Conservation (phyloP, 2,113 vertebrate genomes). For the Cyanoliseus patagonus region DNA sequence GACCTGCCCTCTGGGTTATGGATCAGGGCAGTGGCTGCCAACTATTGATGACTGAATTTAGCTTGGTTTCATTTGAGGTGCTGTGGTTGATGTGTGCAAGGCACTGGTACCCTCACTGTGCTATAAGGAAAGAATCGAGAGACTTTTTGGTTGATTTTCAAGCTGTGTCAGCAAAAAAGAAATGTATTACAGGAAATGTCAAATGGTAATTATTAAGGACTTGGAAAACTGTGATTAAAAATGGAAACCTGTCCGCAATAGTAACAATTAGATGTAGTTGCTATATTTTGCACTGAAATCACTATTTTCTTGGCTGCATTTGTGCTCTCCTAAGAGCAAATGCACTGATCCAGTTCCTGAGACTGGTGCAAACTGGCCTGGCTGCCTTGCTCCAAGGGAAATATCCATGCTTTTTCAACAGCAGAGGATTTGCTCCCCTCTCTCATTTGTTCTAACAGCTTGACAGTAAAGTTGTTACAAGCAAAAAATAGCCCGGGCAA, state of each 20-base stretch:
- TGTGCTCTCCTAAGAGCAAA: not conserved
- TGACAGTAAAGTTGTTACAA: not conserved
- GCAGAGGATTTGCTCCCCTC: not conserved
- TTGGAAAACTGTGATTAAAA: slow-evolving; percentile 50
- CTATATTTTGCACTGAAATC: not conserved
- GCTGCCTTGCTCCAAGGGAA: not conserved
- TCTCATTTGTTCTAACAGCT: not conserved
- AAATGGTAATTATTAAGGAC: slow-evolving; percentile 31
- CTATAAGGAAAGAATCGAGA: not conserved
- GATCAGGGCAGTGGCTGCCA: slow-evolving; percentile 1
- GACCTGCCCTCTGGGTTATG: not conserved
- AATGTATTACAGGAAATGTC: not conserved
- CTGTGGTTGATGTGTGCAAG: not conserved
- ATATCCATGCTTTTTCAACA: not conserved
- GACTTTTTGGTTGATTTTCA: slow-evolving; percentile 26
- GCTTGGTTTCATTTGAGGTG: not conserved
- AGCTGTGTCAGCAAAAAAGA: slow-evolving; percentile 4
- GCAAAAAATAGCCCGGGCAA: not conserved
- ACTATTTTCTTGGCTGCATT: not conserved
- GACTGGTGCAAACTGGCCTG: not conserved
- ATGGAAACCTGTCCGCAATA: not conserved
- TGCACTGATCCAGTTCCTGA: not conserved
- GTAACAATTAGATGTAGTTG: not conserved
- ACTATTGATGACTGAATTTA: not conserved
- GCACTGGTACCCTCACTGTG: not conserved